These are phyloP conservation scores for Gnathochromis pfefferi DNA, from an alignment of 2,113 vertebrate species.

Conservation along the genomic window DNA sequence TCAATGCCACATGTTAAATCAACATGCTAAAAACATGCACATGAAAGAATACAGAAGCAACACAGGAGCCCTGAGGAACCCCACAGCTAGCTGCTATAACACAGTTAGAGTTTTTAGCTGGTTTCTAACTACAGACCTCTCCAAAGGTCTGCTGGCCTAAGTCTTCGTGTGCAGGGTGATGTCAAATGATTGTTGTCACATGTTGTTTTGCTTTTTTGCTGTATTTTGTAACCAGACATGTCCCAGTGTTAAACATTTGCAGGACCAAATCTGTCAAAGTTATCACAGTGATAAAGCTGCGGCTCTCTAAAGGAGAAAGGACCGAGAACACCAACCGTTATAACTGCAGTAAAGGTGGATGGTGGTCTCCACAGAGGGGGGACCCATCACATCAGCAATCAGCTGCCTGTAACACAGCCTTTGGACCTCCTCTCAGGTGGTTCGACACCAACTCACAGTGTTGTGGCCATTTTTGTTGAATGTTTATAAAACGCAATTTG, in stretches of 20 bases:
- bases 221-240: background rate
- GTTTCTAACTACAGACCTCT: background rate
- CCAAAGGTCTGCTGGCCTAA: background rate
- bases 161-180: background rate
- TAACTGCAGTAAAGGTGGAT: background rate
- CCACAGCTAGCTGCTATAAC: background rate
- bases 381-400: background rate
- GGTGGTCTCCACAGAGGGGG: background rate
- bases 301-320: background rate
- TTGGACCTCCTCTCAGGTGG: background rate
- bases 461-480: no score
- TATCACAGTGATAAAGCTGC: background rate
- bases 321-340: background rate
- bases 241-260: background rate
- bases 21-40: background rate
- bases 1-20: background rate
- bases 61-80: background rate
- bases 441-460: background rate
- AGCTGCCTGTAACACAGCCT: background rate
- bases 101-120: background rate
- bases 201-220: background rate
- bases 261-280: background rate
- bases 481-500: no score
- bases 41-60: background rate
- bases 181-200: background rate